These are phyloP conservation scores for Pedicia rivosa DNA, from an alignment of 2,888 invertebrate genomes.

Conservation along the genomic window DNA sequence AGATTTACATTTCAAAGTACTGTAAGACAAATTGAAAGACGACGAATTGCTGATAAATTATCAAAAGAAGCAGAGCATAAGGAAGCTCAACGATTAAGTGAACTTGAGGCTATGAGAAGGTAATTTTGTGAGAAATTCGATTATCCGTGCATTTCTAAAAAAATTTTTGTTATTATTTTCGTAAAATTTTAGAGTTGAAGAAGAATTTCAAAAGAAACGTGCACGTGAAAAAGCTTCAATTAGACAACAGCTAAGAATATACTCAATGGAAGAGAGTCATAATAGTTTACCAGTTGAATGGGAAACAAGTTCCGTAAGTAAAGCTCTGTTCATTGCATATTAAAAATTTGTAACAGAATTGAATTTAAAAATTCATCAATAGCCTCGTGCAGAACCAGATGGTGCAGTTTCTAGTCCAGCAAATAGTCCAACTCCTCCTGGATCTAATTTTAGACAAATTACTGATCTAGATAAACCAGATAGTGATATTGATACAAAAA, in stretches of 20 bases:
- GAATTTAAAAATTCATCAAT: background rate
- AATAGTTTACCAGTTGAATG: conserved; percentile 37
- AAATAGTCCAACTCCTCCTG: conserved; percentile 29
- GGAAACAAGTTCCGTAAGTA: conserved; percentile 7
- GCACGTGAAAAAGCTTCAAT: conserved; percentile 61
- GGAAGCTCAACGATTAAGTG: conserved; percentile 56
- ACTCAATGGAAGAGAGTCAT: conserved; percentile 42
- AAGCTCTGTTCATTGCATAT: background rate
- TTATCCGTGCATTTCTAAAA: background rate
- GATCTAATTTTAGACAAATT: background rate
- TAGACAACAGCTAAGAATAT: conserved; percentile 55
- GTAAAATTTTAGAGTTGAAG: conserved; percentile 46
- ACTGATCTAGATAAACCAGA: background rate
- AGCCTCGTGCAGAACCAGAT: conserved; percentile 53
- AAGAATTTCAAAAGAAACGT: conserved; percentile 72
- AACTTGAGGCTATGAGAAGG: conserved; percentile 67
- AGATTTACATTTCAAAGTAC: conserved; percentile 75
- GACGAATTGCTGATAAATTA: conserved; percentile 54
- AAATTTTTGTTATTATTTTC: background rate
- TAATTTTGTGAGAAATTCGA: conserved; percentile 11
- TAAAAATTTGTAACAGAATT: background rate
- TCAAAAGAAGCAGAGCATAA: conserved; percentile 61
- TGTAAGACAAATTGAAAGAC: conserved; percentile 62
- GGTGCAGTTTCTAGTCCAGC: conserved; percentile 46
- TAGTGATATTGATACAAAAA: conserved; percentile 9